Evolutionary conservation across 92 coral and sea anemone species (phyloP), one percentile per base, ranked within the genome.

Genomic region (Phenganax stokvisi): DNA sequence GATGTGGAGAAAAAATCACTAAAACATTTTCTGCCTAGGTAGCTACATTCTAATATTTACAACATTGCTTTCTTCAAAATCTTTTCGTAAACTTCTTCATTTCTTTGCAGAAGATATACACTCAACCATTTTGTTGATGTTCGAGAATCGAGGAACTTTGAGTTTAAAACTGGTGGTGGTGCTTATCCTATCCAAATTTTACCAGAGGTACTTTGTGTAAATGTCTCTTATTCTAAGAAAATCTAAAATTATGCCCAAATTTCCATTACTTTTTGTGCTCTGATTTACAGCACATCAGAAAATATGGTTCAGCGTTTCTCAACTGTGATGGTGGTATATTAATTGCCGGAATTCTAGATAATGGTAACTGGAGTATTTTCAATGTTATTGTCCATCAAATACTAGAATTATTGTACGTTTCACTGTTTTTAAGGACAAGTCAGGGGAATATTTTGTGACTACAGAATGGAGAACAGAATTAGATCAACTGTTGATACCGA

Each of bases 111-210:
- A 54, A 6, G 44, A 3, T 92, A 85, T 44, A 56, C 57, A 0
- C 61, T 77, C 29, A 87, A 87, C 10, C 78, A 79, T 7, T 59
- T 71, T 3, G 74, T 92, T 0, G 52, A 76, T 0, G 86, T 89
- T 0, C 88, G 89, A n/a, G 97, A 92, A 54, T 76, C 85, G 0
- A 87, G 85, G n/a, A 75, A 54, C 1, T 80, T 82, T 65, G 97
- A 92, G 31, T 92, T 92, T 61, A 92, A 92, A 77, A 89, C 97
- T 15, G 97, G 96, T 8, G 97, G 97, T 13, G 97, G 97, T 7
- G 87, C 85, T 52, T 92, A 92, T 29, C 91, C 96, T 0, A 84
- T 86, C 3, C 88, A 79, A 7, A 87, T 92, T 0, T 72, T 90
- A 9, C 97, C 97, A 29, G 89, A 92, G 92, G 97, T 92, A 84